Conservation (phyloP, 2,797 vertebrate genomes). For the Masticophis lateralis region DNA sequence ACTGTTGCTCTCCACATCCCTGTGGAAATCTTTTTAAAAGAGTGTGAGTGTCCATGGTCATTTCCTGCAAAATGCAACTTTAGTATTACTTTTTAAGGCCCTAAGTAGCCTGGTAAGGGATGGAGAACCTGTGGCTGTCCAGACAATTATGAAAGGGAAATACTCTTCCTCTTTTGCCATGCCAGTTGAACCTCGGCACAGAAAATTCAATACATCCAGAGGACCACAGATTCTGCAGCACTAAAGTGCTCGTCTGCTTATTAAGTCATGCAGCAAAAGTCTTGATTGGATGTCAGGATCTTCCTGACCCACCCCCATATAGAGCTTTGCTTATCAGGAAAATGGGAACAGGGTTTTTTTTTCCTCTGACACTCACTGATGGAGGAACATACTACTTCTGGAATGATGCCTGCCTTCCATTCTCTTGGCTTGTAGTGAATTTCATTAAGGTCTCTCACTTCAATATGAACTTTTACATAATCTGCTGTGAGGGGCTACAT, state of each 20-base stretch:
- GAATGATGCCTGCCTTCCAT: background rate
- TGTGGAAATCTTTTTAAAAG: background rate
- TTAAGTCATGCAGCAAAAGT: background rate
- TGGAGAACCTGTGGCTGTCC: background rate
- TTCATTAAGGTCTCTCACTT: background rate
- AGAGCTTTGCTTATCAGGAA: background rate
- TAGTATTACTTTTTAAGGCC: background rate
- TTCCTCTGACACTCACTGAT: background rate
- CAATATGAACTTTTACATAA: background rate
- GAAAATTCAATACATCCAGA: background rate
- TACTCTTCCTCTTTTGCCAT: background rate
- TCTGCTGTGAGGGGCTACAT: background rate
- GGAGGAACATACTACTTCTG: background rate
- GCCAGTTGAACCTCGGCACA: background rate
- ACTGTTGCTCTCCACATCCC: background rate
- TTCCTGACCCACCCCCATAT: background rate
- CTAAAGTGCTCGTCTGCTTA: background rate
- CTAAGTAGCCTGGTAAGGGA: background rate
- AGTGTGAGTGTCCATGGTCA: background rate
- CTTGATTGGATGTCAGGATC: background rate
- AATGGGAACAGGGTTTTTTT: background rate
- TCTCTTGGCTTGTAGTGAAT: background rate
- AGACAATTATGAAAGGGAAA: background rate
- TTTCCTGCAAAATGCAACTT: background rate
- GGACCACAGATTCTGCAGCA: background rate